Evolutionary conservation across 2,797 vertebrate species (phyloP), one percentile per base, ranked within the genome.

Genomic region (Mergus octosetaceus): DNA sequence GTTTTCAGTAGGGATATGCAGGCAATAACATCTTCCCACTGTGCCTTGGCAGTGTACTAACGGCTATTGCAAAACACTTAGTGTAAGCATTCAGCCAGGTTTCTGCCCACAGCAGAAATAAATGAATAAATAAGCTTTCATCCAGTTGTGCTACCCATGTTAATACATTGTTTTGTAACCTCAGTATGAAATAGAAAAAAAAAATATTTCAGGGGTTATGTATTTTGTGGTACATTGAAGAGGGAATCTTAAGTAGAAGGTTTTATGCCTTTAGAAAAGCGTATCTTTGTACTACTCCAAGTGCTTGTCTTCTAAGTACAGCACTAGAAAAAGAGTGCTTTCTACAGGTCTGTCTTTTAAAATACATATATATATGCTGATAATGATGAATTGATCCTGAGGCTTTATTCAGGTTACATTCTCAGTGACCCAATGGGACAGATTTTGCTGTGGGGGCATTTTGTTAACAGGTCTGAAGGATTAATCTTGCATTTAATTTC

Each of bases 51-150:
- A 81, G 68, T 16, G 65, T 47, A 51, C 79, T 93, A 83, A 95
- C 60, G 89, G 76, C 76, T 94, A 6, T 32, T 82, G 51, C 56
- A 22, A 89, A 95, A 84, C 91, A 41, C 83, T 87, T 85, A 16
- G 51, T 85, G 74, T 70, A 84, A 96, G 95, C 79, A 43, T 94
- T 93, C 94, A 94, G 95, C 84, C 32, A n/a, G 53, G 45, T n/a
- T 75, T 94, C 88, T 97, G 91, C 95, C 94, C 90, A 66, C 10
- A 77, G 95, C 96, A 94, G 85, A 95, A 96, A 91, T 60, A 96
- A 95, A 95, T 88, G 61, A 96, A 95, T 94, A 96, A 96, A 91
- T 87, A 89, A 65, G 82, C 90, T 96, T 94, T 95, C 68, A 38
- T 81, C 68, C 36, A 81, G 66, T 96, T 84, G 81, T 89, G 76